Evolutionary conservation across 2,888 invertebrate genomes (phyloP), one percentile per base, ranked within the genome.

Genomic region (Melipona beecheii): DNA sequence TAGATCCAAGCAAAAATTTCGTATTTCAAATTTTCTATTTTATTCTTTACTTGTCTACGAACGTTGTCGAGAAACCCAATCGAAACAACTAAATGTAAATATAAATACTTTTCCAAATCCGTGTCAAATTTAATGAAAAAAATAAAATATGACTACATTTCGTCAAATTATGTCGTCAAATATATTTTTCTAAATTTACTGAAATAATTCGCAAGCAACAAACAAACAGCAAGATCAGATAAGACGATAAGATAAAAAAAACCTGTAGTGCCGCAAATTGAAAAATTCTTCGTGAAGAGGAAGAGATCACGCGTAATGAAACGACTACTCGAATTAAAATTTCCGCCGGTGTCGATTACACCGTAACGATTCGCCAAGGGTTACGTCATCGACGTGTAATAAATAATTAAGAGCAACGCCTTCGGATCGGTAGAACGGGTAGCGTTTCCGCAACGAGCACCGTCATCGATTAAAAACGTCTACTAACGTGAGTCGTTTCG

Each of bases 361-460:
- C 68, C 68, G 52, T 52, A 69, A 58, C 60, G 64, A 24, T 73
- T 66, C 27, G 24, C 52, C 43, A 27, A 9, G 6, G 49, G n/a
- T 71, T 60, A 69, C 64, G 50, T 62, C 75, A 71, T 11, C 52
- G 65, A 19, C 49, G 21, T 24, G 43, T 52, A 54, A 75, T 75
- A 69, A 87, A 77, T 72, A 78, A 87, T 84, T 84, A 80, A 76
- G 65, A 82, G 50, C 70, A 60, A 84, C 50, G 36, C 27, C n/a
- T 75, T 75, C 49, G 58, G 56, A 56, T 73, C 78, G 78, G 60
- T 50, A 78, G 91, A 91, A 91, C 89, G 91, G 88, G 43, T 27
- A 88, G 88, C 89, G 86, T 89, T 91, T 90, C 91, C 91, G 91
- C 86, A 86, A 83, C 84, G 81, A 87, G 87, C 88, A 90, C 92